phyloP scores from a whole-genome alignment of 2,888 invertebrate species.

The Rosalia funebris region DNA sequence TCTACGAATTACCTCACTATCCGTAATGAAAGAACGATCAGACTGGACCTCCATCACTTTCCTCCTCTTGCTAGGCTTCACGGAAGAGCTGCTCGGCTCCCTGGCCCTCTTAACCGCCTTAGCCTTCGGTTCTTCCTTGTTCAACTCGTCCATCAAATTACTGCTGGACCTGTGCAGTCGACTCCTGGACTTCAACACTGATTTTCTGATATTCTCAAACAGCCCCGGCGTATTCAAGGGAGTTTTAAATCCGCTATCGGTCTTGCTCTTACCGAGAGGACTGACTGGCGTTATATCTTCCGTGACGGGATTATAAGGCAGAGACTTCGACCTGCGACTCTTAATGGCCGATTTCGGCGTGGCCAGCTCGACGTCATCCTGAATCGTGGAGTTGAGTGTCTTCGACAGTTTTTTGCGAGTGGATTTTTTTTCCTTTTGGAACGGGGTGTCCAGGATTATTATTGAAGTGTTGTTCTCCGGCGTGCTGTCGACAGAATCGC shows the following conservation, averaged over 20 bases:
- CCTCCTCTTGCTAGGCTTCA: slow-evolving; percentile 28
- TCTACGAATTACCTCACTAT: slow-evolving; percentile 13
- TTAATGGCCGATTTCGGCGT: slow-evolving; percentile 44
- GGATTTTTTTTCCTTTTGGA: slow-evolving; percentile 18
- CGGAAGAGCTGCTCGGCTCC: slow-evolving; percentile 32
- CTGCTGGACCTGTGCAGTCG: slow-evolving; percentile 7
- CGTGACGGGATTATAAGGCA: slow-evolving; percentile 41
- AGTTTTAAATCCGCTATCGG: slow-evolving; percentile 42
- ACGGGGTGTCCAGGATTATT: slow-evolving; percentile 27
- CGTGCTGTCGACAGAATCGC: slow-evolving; percentile 25
- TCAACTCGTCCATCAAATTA: slow-evolving; percentile 23
- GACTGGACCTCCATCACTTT: slow-evolving; percentile 13
- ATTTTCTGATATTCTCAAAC: slow-evolving; percentile 44
- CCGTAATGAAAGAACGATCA: slow-evolving; percentile 12
- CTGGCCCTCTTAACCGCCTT: slow-evolving; percentile 34
- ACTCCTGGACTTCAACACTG: slow-evolving; percentile 40
- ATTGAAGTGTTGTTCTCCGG: slow-evolving; percentile 35
- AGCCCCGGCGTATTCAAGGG: slow-evolving; percentile 46
- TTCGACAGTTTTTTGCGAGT: slow-evolving; percentile 15
- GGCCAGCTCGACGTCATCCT: slow-evolving; percentile 29
- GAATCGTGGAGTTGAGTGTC: slow-evolving; percentile 22
- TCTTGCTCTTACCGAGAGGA: slow-evolving; percentile 19
- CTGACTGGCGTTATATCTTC: slow-evolving; percentile 48
- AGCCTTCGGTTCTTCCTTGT: slow-evolving; percentile 8
- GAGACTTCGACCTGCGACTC: slow-evolving; percentile 29